Base-by-base conservation (phyloP, 2,797 vertebrate species). In the Phrynocephalus guinanensis region DNA sequence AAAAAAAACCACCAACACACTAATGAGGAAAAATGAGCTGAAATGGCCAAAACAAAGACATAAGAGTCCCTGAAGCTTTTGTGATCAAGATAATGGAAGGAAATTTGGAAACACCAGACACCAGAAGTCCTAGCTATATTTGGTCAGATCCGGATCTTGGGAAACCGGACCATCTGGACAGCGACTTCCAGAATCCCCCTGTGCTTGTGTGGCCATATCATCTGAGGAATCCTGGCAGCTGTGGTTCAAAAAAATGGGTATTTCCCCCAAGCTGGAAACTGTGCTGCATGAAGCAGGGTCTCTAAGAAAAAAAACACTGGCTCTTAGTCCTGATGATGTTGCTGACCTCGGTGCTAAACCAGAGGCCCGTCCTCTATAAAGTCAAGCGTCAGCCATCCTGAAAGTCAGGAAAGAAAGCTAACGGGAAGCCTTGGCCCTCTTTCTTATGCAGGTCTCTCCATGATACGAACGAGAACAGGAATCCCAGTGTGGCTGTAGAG, bases 1-100 rank as follows among this genome's bases (percentile, higher is more conserved):
- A 70, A 38, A 8, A 9, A 7, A 71, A 72, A 66, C 33, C 8
- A 66, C 28, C 30, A 79, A 81, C 5, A 3, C 38, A 44, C 16
- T 80, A 84, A 84, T n/a, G 70, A 84, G 56, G 76, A 88, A 85
- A 75, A 67, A 88, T 81, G 50, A 85, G 44, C 56, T 56, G 18
- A 60, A 80, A 85, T 67, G 24, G 48, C 66, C 15, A 48, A 68
- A 52, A 33, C 24, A 77, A 85, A 48, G 16, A 5, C 1, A 4
- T 33, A 7, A 44, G 30, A 22, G 20, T 44, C 16, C 3, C 33
- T 80, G 33, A 86, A 11, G 22, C 13, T 11, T 18, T 44, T 18
- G 8, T n/a, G 24, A 79, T 60, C 30, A 80, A 33, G 75, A 28
- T 3, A 63, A 6, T 26, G 24, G 30, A 75, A 79, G 15, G 66